Evolutionary conservation across 2,888 invertebrate species (phyloP).

Genomic region (Physocephala rufipes): DNA sequence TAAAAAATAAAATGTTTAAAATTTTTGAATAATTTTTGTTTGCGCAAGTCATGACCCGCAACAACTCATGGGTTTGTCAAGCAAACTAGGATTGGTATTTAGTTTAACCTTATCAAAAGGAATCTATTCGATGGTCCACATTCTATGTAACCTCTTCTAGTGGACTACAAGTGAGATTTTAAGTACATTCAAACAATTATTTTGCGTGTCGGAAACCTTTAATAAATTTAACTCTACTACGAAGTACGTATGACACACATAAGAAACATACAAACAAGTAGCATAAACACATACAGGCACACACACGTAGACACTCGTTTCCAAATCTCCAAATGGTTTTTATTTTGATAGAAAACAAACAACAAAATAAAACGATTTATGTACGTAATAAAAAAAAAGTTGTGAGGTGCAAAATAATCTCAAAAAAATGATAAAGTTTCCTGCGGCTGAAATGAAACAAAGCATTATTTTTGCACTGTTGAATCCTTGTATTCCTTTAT

Average conservation of each 20-base stretch:
- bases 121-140: too few relatives aligned
- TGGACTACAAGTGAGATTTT: not conserved
- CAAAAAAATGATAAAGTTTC: slow-evolving; percentile 15
- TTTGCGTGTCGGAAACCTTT: slow-evolving; percentile 29
- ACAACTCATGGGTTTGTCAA: too few relatives aligned
- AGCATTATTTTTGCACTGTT: slow-evolving; percentile 12
- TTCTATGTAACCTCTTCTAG: too few relatives aligned
- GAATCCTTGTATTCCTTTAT: slow-evolving; percentile 19
- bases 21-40: too few relatives aligned
- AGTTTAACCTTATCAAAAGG: too few relatives aligned
- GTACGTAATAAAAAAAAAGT: not conserved
- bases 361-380: not conserved
- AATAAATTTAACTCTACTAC: not conserved
- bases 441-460: slow-evolving; percentile 24
- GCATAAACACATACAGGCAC: too few relatives aligned
- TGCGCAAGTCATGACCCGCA: too few relatives aligned
- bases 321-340: slow-evolving; percentile 10
- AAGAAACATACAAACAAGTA: too few relatives aligned
- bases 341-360: not conserved
- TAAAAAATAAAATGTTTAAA: too few relatives aligned
- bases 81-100: too few relatives aligned
- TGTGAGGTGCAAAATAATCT: not conserved
- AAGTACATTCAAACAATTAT: not conserved
- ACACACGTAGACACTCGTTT: too few relatives aligned
- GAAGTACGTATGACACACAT: not conserved